Conservation (phyloP, 2,797 vertebrate species). For the Acanthiza pusilla region DNA sequence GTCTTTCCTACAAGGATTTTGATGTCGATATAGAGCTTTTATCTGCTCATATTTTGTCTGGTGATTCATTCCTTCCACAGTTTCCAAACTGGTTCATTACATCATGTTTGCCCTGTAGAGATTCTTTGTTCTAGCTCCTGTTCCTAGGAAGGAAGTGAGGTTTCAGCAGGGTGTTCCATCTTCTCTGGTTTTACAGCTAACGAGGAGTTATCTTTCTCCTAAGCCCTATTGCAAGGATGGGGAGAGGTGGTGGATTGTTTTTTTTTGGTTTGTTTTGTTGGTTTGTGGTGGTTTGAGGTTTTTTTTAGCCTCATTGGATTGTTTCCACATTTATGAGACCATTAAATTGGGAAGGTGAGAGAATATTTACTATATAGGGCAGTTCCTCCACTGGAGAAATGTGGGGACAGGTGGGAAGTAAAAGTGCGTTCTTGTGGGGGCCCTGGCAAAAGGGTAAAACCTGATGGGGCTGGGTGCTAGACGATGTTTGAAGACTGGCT, state of each 20-base stretch:
- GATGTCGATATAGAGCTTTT: background rate
- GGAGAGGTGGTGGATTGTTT: background rate
- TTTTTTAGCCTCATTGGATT: background rate
- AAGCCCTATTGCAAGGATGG: background rate
- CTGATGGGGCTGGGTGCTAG: background rate
- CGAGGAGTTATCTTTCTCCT: background rate
- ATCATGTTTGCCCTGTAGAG: background rate
- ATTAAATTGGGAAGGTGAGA: background rate
- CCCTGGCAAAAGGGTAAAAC: background rate
- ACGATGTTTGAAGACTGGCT: background rate
- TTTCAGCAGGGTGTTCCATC: background rate
- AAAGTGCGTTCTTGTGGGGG: background rate
- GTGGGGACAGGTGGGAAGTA: background rate
- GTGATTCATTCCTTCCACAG: background rate
- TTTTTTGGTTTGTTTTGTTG: background rate
- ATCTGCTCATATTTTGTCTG: background rate
- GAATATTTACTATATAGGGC: background rate
- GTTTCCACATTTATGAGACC: background rate
- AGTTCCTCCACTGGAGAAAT: background rate
- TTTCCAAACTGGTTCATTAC: background rate
- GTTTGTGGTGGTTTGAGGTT: fast-evolving
- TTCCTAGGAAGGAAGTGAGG: background rate
- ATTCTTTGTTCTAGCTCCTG: background rate
- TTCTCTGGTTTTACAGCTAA: background rate
- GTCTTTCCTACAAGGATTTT: background rate